Base-by-base conservation (phyloP, 1,140 invertebrate genomes). In the Sitobion miscanthi region DNA sequence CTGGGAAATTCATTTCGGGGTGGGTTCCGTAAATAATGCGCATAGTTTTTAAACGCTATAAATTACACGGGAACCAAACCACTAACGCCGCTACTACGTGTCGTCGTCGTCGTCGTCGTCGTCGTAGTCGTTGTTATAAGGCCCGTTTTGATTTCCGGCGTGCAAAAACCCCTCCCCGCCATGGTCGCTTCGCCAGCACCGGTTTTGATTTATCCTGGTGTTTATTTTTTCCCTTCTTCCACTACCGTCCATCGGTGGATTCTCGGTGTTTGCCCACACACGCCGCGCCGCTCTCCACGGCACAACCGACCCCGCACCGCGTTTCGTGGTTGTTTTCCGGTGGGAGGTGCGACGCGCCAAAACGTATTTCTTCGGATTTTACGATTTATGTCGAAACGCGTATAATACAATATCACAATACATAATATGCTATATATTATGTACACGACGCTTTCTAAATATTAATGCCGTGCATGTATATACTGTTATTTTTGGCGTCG, bases 41-140 rank as follows among this genome's bases (percentile, higher is more conserved):
- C 91, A 92, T 92, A 92, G 91, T 92, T 92, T 92, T 92, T 92
- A 92, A 83, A 85, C 91, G 77, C 91, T 92, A 92, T 92, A 92
- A 92, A 92, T 92, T 92, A 92, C 77, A 35, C 77, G 6, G 30
- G 45, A 23, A 85, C 91, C 82, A 42, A 92, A 92, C 90, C 30
- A 23, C 89, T n/a, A 62, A 42, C 23, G 42, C 42, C 14, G 89
- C 25, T 90, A 35, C 25, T 42, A 54, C 35, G 38, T 45, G 88
- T 90, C n/a, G 86, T 87, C 47, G 86, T 87, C 17, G 89, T 90
- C 25, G 57, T 90, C 20, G 35, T 20, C 17, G 49, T 54, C 23
- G 42, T 45, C 23, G 9, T 30, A 11, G 88, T 90, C 38, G 88
- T 90, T 38, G 82, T 83, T 83, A 38, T 77, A 82, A 82, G 77